phyloP scores from a whole-genome alignment of 1,140 invertebrate genomes.

The Cardiocondyla obscurior region DNA sequence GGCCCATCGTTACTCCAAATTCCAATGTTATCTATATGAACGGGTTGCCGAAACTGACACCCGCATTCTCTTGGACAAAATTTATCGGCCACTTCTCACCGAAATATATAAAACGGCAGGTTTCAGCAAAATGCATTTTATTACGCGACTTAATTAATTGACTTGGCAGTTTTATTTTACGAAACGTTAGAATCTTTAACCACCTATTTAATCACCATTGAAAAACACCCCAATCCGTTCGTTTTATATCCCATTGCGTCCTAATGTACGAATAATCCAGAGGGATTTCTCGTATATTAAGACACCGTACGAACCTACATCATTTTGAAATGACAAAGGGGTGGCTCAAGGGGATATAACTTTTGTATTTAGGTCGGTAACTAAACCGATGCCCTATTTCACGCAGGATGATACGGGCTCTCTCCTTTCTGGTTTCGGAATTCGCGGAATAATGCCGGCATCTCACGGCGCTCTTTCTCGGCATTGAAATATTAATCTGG shows the following conservation, averaged over 20 bases:
- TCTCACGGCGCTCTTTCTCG: not conserved
- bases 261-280: not conserved
- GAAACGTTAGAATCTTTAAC: not conserved
- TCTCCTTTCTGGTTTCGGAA: slow-evolving; percentile 33
- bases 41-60: not conserved
- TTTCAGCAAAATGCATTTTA: too few species aligned
- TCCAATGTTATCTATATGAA: not conserved
- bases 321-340: not conserved
- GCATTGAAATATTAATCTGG: slow-evolving; percentile 65
- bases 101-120: not conserved
- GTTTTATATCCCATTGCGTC: not conserved
- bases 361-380: not conserved
- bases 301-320: too few species aligned
- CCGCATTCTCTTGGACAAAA: not conserved
- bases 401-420: not conserved
- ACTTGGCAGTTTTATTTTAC: not conserved
- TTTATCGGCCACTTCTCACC: not conserved
- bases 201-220: not conserved
- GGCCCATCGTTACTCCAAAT: not conserved
- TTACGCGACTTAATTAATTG: not conserved
- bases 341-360: not conserved
- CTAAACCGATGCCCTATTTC: not conserved
- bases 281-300: not conserved
- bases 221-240: not conserved
- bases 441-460: slow-evolving; percentile 48